Evolutionary conservation across 2,113 vertebrate species (phyloP), one percentile per base, ranked within the genome.

Genomic region (Odontesthes bonariensis): DNA sequence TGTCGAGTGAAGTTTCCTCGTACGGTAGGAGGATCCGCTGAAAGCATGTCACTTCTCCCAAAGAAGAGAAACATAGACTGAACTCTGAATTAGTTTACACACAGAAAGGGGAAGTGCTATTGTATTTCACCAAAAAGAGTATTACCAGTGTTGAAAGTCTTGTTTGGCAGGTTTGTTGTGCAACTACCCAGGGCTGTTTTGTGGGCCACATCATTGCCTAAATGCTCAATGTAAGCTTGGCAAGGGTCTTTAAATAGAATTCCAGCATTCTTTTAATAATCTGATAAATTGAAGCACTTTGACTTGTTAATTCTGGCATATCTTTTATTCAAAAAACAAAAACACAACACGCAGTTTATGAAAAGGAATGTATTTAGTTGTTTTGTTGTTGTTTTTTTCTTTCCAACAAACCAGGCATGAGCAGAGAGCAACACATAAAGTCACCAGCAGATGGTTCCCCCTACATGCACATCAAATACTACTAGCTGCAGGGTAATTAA

Each of bases 291-390:
- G 4, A 6, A 49, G 46, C 16, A 49, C 46, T 19, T 17, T n/a
- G 0, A 17, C 3, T 35, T 58, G 33, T 33, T 33, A 19, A 3
- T 19, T 19, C 31, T 6, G 31, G 9, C 17, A 51, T 54, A 64
- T 8, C 20, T 61, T 49, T 51, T n/a, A 35, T 38, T 12, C 5
- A 33, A 69, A n/a, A 19, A 44, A 69, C n/a, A 27, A 13, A 60
- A 53, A 52, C 35, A 86, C 33, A 62, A 74, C 27, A 78, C 51
- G 19, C n/a, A 56, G 27, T 33, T 67, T 69, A 46, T 73, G 54
- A 85, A 90, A 89, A 92, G 87, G 88, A 91, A 93, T 88, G 84
- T 82, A 81, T 81, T 86, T 83, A 56, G 62, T 72, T 94, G 93
- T 93, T 90, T 89, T 89, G 80, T 54, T 38, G 1, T 27, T 27